Percentiles rank a stretch among this genome's conserved stretches.
Conservation (phyloP, 2,888 invertebrate genomes). For the Apomyelois bistriatella region DNA sequence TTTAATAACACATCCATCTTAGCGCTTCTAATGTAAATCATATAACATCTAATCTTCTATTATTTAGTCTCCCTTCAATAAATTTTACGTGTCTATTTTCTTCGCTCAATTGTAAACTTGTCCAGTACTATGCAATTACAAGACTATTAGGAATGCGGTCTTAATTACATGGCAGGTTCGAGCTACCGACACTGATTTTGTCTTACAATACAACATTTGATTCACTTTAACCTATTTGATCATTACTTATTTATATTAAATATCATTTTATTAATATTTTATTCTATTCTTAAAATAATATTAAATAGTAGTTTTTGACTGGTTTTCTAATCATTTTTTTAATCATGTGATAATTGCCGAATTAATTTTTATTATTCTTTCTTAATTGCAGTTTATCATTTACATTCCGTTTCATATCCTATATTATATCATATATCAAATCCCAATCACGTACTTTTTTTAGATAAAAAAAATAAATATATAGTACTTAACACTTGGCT, state of each 20-base stretch:
- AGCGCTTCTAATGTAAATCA: constrained; percentile 16
- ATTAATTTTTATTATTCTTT: too few species aligned
- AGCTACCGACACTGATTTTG: constrained; percentile 22
- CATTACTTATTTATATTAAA: too few species aligned
- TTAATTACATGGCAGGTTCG: constrained; percentile 21
- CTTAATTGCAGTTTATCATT: too few species aligned
- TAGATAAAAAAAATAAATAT: neutral
- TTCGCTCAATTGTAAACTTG: neutral
- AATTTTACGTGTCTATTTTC: neutral
- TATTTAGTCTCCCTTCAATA: neutral
- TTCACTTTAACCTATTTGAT: too few species aligned
- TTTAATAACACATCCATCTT: neutral
- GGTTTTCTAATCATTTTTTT: too few species aligned
- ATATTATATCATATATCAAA: too few species aligned
- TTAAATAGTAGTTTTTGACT: too few species aligned
- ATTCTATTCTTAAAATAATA: too few species aligned
- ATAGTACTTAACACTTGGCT: neutral
- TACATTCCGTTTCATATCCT: too few species aligned
- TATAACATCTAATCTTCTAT: constrained; percentile 1
- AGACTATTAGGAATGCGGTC: constrained; percentile 25
- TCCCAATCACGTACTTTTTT: too few species aligned
- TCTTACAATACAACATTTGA: neutral
- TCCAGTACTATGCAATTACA: constrained; percentile 17
- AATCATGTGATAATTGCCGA: too few species aligned
- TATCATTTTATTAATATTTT: too few species aligned